These are phyloP conservation scores for Leptatherina wallacei DNA, from an alignment of 2,797 vertebrate genomes.

Conservation along the genomic window DNA sequence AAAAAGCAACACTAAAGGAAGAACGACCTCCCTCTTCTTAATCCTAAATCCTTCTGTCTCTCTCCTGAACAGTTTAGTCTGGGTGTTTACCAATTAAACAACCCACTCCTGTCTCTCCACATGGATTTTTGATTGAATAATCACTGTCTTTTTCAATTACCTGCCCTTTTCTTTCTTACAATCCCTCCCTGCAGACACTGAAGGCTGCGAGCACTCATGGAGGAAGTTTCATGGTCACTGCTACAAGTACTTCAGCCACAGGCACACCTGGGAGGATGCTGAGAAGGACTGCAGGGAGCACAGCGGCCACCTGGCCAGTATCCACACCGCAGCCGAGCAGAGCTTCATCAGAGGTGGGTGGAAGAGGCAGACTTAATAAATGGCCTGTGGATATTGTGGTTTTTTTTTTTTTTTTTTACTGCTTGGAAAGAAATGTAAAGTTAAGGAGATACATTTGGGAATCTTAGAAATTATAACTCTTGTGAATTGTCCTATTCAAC, in stretches of 20 bases:
- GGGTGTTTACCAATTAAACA: constrained; percentile 31
- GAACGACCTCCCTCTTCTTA: constrained; percentile 9
- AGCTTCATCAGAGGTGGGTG: constrained; percentile 90
- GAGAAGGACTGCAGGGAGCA: constrained; percentile 94
- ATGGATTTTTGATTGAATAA: constrained; percentile 40
- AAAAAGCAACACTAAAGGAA: constrained; percentile 6
- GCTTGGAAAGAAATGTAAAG: constrained; percentile 15
- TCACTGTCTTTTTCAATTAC: constrained; percentile 29
- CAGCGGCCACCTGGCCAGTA: constrained; percentile 91
- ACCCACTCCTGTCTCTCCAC: constrained; percentile 1
- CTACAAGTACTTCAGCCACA: constrained; percentile 91
- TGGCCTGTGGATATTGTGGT: not conserved
- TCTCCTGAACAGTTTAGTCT: constrained; percentile 1
- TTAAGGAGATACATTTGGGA: constrained; percentile 8
- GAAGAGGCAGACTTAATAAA: constrained; percentile 20
- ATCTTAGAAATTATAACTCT: not conserved
- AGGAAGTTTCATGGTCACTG: constrained; percentile 98
- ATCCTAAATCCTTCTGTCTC: constrained; percentile 21
- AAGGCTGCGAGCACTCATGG: constrained; percentile 94
- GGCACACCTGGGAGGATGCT: constrained; percentile 94
- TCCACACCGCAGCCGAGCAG: constrained; percentile 92
- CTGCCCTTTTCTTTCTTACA: constrained; percentile 3
- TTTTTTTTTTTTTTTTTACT: constrained; percentile 10
- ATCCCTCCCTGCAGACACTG: constrained; percentile 84
- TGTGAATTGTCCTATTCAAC: not conserved